Evolutionary conservation across 2,888 invertebrate genomes (phyloP).

Genomic region (Vannuccia rotundouncinata): DNA sequence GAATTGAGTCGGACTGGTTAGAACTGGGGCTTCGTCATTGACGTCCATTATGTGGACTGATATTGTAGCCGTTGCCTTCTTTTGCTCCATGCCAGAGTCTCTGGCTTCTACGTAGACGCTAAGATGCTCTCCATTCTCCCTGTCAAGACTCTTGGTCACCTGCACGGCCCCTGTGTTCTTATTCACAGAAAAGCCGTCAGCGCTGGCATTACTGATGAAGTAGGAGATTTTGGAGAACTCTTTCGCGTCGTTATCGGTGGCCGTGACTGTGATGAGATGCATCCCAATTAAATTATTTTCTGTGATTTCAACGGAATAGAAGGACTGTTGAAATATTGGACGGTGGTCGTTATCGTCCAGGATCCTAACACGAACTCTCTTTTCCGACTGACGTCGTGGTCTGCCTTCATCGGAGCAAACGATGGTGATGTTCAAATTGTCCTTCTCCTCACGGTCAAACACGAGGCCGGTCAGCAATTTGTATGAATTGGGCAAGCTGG

Average conservation of each 20-base stretch:
- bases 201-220: background rate
- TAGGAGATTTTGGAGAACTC: background rate
- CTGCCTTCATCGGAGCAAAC: conserved; percentile 11
- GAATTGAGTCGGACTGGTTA: background rate
- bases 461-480: background rate
- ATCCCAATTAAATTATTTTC: background rate
- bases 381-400: background rate
- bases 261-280: background rate
- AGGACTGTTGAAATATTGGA: background rate
- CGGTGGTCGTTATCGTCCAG: background rate
- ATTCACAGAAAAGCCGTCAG: background rate
- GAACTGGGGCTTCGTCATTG: conserved; percentile 1
- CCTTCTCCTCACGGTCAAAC: background rate
- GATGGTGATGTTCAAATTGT: background rate
- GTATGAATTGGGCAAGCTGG: background rate
- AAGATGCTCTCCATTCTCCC: background rate
- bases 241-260: background rate
- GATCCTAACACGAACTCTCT: background rate
- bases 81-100: background rate
- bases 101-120: background rate
- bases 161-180: background rate
- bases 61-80: background rate
- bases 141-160: background rate
- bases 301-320: background rate
- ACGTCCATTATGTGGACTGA: conserved; percentile 7